Evolutionary conservation across 2,888 invertebrate species (phyloP), one percentile per base, ranked within the genome.

Genomic region (Callinectes sapidus): DNA sequence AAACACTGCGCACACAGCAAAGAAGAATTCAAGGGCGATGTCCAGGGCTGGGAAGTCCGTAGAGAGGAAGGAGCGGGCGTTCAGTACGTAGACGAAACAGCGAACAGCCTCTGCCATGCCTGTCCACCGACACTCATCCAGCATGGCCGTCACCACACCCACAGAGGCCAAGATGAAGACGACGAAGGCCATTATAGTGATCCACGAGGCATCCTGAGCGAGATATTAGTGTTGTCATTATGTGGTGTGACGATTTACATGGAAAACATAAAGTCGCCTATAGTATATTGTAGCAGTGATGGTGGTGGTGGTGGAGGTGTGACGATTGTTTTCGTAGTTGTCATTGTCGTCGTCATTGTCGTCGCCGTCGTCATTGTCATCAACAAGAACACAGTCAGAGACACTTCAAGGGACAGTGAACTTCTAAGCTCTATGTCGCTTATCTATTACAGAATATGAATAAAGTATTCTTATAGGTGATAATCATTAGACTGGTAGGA

Each of bases 41-140:
- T 90, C 90, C 32, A 90, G 18, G 28, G 39, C 6, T n/a, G 81
- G 16, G 18, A 10, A 77, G 48, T 42, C 48, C 2, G 88, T 48
- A 28, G 42, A 2, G 55, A 54, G 35, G 32, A 16, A 32, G 48
- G 88, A n/a, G 32, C 48, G 48, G 32, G 88, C 16, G 77, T 42
- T 48, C 71, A 81, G 42, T 13, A 90, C 48, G 90, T 32, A 90
- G 48, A 54, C 77, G 28, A 32, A 16, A 32, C 90, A 90, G 18
- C 90, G 90, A 32, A 32, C 86, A 55, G 61, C 90, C 54, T 90
- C 90, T 23, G 85, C 90, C 10, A 86, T 10, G 0, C 55, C 55
- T 42, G 86, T 55, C 90, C 90, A 90, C 35, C 55, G 28, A 86
- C 90, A 90, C 23, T 14, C 61, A 28, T 90, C 90, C 54, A 54